phyloP scores from a whole-genome alignment of 2,888 invertebrate species.

The Andrena praecox region DNA sequence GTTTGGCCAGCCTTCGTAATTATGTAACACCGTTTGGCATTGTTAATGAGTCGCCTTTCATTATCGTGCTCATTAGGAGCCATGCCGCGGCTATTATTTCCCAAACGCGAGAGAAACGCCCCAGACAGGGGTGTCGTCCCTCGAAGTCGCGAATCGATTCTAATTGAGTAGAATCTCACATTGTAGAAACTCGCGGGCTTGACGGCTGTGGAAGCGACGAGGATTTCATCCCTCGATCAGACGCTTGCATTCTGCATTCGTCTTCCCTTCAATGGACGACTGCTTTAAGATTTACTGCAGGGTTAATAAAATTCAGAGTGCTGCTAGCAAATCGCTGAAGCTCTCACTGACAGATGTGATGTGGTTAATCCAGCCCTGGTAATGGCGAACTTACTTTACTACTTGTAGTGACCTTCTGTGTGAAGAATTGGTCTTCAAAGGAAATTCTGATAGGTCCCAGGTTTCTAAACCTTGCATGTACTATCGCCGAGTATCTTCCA shows the following conservation, averaged over 20 bases:
- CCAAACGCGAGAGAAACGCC: not conserved
- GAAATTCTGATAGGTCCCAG: no score
- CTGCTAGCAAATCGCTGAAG: no score
- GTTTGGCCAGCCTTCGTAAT: conserved; percentile 21
- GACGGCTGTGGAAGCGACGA: not conserved
- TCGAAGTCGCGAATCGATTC: conserved; percentile 30
- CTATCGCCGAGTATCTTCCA: no score
- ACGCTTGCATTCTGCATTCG: not conserved
- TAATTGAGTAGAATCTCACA: conserved; percentile 40
- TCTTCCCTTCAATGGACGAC: no score
- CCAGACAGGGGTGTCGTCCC: not conserved
- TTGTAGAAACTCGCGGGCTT: conserved; percentile 12
- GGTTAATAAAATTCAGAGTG: no score
- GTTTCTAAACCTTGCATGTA: no score
- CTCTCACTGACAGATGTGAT: no score
- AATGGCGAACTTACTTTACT: no score
- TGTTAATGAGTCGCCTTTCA: conserved; percentile 50
- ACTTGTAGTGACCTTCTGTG: no score
- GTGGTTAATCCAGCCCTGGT: no score
- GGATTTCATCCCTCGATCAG: not conserved
- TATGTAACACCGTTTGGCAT: conserved; percentile 45
- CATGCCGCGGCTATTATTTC: not conserved
- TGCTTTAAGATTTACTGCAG: no score
- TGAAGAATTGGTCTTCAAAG: no score
- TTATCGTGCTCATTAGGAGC: conserved; percentile 57